Evolutionary conservation across 2,888 invertebrate species (phyloP), one percentile per base, ranked within the genome.

Genomic region (Apantesis nais): DNA sequence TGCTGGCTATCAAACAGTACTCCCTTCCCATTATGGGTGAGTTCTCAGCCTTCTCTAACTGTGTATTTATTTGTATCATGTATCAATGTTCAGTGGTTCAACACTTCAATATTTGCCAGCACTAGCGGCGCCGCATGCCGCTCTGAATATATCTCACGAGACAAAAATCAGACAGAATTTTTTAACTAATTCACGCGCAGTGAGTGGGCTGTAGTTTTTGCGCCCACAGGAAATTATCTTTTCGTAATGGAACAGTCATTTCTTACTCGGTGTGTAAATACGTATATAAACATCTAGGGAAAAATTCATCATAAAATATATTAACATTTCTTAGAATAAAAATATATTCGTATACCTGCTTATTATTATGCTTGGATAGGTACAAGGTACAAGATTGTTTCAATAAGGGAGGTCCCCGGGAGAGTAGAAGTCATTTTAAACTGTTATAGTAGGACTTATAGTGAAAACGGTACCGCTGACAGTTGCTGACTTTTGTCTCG

Each of bases 21-120:
- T 98, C 85, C 98, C 97, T 74, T 96, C 97, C 80, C 98, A 97
- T 90, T 98, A 98, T 89, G 98, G 98, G 98, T 98, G 95, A 98
- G 98, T 97, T 74, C 73, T 75, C 73, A 72, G 70, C 71, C 48
- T 62, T 66, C 66, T 78, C 75, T 76, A 79, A 75, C 77, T 79
- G 82, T 78, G 80, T 78, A 78, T 80, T 84, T 86, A 89, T 89
- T 82, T 92, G 87, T 92, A 89, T 91, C 85, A 90, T 91, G 86
- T 92, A 90, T 94, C 87, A 90, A 93, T 94, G 93, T 94, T 95
- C 89, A 90, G 92, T 94, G 92, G 93, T 91, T 93, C 91, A 89
- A 92, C 93, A 94, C 93, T 92, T 92, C 91, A 87, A 92, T 91
- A 92, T 94, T 94, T 94, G 89, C 92, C 94, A 94, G 94, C 94